A percentile compares a stretch with the other conserved stretches of the same genome.
Evolutionary conservation across 2,113 vertebrate genomes (phyloP).

Genomic region (Pseudorhombus dupliciocellatus): DNA sequence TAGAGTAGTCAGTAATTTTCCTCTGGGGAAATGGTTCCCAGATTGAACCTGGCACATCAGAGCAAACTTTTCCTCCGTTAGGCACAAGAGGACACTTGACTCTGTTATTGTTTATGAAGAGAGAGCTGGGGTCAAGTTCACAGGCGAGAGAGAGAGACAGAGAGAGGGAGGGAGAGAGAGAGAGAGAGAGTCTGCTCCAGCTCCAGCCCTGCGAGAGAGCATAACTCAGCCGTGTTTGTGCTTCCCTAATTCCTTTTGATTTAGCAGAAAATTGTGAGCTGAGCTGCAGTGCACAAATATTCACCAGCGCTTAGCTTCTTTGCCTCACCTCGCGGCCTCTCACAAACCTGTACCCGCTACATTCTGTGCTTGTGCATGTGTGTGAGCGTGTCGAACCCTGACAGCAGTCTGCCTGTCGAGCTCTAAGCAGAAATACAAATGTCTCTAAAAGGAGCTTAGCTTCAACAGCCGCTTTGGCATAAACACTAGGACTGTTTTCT

Average conservation of each 20-base stretch:
- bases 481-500: constrained; percentile 67
- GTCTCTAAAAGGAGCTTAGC: constrained; percentile 68
- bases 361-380: constrained; percentile 5
- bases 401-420: constrained; percentile 32
- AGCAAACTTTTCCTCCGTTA: constrained; percentile 56
- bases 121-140: constrained; percentile 72
- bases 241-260: constrained; percentile 71
- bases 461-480: constrained; percentile 66
- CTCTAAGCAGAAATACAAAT: constrained; percentile 70
- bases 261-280: constrained; percentile 73
- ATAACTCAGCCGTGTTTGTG: constrained; percentile 72
- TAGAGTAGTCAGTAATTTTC: constrained; percentile 51
- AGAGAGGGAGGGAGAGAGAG: constrained; percentile 40
- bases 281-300: constrained; percentile 56
- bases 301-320: constrained; percentile 38
- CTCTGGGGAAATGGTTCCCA: constrained; percentile 53
- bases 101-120: constrained; percentile 76
- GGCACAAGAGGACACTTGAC: constrained; percentile 63
- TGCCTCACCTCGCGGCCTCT: constrained; percentile 44
- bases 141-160: constrained; percentile 39
- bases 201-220: constrained; percentile 48
- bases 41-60: constrained; percentile 51
- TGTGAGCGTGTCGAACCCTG: constrained; percentile 16
- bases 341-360: constrained; percentile 20
- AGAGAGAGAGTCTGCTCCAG: constrained; percentile 49